Base-by-base conservation (phyloP, 2,797 vertebrate genomes). In the Thamnophis elegans region DNA sequence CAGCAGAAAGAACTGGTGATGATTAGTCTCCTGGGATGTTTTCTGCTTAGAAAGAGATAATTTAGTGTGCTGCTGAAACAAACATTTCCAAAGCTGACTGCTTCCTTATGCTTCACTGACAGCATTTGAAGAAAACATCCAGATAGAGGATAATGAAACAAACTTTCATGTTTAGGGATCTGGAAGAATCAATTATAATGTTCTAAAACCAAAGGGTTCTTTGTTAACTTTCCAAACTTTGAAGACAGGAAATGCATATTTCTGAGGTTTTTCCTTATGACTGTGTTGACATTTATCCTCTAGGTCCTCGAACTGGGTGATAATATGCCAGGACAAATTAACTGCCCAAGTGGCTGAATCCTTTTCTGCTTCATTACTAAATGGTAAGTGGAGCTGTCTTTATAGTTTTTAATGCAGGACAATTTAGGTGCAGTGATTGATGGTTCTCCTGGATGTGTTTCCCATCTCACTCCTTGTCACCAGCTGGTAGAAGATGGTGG, bases 21-120 rank as follows among this genome's bases (percentile, higher is more conserved):
- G 42, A 85, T 85, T 62, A 42, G 22, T 47, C 78, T 47, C 32
- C 26, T 11, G 85, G 32, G n/a, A 65, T 59, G 20, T 60, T 62
- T 53, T 86, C 78, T 32, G 42, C 59, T 32, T 47, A 89, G 55
- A 89, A 59, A 86, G 14, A 62, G 68, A 65, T 65, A 85, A 92
- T 89, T 89, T 89, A 92, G n/a, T 56, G 51, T 22, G 59, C 53
- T 60, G 78, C n/a, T 16, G 54, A n/a, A 89, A 89, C 47, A 89
- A 90, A 68, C 11, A 86, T 90, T 90, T 90, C 55, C 59, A 86
- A 20, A 58, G 53, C 26, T 90, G 88, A 68, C 12, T 92, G 32
- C 25, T 62, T 92, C 59, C 88, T 20, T n/a, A 68, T 65, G 58
- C 82, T 58, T 92, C 59, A 56, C 59, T 89, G 91, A 42, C 47